Conservation (phyloP, 2,797 vertebrate genomes). For the Coregonus suidteri region DNA sequence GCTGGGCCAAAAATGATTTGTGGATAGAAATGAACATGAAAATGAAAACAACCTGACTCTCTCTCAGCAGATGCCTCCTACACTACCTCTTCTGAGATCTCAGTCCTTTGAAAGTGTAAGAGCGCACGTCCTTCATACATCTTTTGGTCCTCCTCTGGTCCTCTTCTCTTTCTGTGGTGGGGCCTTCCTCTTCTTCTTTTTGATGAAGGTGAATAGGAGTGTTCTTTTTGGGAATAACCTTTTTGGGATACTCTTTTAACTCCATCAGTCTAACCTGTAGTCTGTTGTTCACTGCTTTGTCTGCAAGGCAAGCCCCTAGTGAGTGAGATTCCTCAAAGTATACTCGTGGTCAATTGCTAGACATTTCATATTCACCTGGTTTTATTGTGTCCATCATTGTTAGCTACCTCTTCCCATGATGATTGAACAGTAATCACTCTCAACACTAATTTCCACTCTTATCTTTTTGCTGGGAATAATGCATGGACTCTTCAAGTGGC, state of each 20-base stretch:
- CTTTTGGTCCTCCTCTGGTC: slow-evolving; percentile 34
- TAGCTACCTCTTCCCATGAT: background rate
- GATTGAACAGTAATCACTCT: slow-evolving; percentile 23
- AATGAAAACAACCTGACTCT: slow-evolving; percentile 64
- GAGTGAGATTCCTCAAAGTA: slow-evolving; percentile 22
- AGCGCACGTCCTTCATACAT: slow-evolving; percentile 41
- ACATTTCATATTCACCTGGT: slow-evolving; percentile 27
- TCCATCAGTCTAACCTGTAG: background rate
- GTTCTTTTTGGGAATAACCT: slow-evolving; percentile 20
- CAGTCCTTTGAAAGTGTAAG: slow-evolving; percentile 76
- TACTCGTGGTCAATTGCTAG: slow-evolving; percentile 22
- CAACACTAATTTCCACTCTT: slow-evolving; percentile 1
- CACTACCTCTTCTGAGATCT: slow-evolving; percentile 65
- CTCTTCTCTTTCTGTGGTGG: slow-evolving; percentile 33
- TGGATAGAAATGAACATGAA: background rate
- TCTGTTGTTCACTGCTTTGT: slow-evolving; percentile 44
- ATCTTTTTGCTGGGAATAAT: background rate
- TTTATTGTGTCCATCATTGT: slow-evolving; percentile 21
- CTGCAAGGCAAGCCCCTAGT: slow-evolving; percentile 17
- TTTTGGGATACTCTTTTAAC: slow-evolving; percentile 22
- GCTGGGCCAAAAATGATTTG: background rate
- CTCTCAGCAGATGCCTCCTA: slow-evolving; percentile 72
- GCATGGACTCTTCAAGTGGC: background rate
- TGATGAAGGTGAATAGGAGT: slow-evolving; percentile 42
- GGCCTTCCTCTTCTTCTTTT: slow-evolving; percentile 22